These are phyloP conservation scores for Sialia sialis DNA, from an alignment of 2,113 vertebrate species.

Conservation along the genomic window DNA sequence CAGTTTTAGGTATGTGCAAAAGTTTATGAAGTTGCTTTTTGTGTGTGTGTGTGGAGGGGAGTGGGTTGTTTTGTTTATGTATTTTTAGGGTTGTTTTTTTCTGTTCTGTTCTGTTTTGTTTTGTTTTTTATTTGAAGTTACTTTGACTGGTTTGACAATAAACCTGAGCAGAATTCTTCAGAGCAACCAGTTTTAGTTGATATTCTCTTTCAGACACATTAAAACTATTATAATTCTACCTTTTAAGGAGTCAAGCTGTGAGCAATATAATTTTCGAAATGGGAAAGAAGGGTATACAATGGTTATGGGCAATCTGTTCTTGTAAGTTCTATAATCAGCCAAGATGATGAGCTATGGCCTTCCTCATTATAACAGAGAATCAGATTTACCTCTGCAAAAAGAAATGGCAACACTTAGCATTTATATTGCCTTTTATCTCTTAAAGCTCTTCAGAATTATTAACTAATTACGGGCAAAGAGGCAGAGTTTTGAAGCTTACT, in stretches of 20 bases:
- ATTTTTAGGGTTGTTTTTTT: neutral
- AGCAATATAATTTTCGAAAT: constrained; percentile 57
- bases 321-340: constrained; percentile 10
- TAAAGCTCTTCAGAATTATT: constrained; percentile 17
- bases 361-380: constrained; percentile 27
- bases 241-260: constrained; percentile 56
- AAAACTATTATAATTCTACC: constrained; percentile 24
- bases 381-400: constrained; percentile 42
- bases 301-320: constrained; percentile 59
- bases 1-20: neutral
- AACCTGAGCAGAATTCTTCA: neutral
- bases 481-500: neutral
- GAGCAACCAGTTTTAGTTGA: neutral
- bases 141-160: neutral
- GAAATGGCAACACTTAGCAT: constrained; percentile 30
- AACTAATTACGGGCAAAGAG: neutral
- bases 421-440: constrained; percentile 18
- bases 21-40: neutral
- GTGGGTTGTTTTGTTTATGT: no score
- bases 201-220: constrained; percentile 7
- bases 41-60: no score
- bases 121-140: neutral
- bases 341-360: constrained; percentile 38
- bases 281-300: constrained; percentile 11
- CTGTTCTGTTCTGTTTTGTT: no score